A percentile compares a stretch with the other conserved stretches of the same genome.
Conservation (phyloP, 2,888 invertebrate genomes). For the Lochmaea capreae region DNA sequence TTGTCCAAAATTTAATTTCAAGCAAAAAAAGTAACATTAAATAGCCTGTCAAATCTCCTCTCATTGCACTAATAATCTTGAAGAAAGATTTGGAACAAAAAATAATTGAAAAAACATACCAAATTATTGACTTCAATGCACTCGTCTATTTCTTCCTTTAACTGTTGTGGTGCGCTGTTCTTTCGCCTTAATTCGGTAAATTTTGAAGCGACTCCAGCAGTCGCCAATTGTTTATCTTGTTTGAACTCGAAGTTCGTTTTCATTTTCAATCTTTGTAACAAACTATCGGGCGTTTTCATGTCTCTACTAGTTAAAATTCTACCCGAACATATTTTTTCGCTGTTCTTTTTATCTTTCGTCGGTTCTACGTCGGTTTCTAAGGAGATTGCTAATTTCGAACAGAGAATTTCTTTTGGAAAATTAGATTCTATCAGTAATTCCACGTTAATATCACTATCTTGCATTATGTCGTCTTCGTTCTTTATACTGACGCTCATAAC, state of each 20-base stretch:
- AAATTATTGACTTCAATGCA: slow-evolving; percentile 56
- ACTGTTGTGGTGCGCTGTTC: slow-evolving; percentile 68
- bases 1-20: background rate
- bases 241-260: slow-evolving; percentile 81
- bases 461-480: slow-evolving; percentile 66
- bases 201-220: slow-evolving; percentile 78
- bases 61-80: too few species aligned
- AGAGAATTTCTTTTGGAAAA: slow-evolving; percentile 75
- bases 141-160: slow-evolving; percentile 56
- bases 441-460: slow-evolving; percentile 69
- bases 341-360: slow-evolving; percentile 53
- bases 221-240: slow-evolving; percentile 83
- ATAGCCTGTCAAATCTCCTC: background rate
- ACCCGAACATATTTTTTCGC: slow-evolving; percentile 64
- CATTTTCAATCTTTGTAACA: slow-evolving; percentile 73
- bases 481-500: slow-evolving; percentile 61
- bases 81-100: background rate
- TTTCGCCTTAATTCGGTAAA: slow-evolving; percentile 75
- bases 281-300: slow-evolving; percentile 71
- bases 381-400: slow-evolving; percentile 74
- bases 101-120: slow-evolving; percentile 43
- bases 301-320: slow-evolving; percentile 68
- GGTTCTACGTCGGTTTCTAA: slow-evolving; percentile 55
- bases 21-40: background rate
- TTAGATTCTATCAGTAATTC: slow-evolving; percentile 70